Conservation (phyloP, 2,113 vertebrate genomes). For the Platanista minor region DNA sequence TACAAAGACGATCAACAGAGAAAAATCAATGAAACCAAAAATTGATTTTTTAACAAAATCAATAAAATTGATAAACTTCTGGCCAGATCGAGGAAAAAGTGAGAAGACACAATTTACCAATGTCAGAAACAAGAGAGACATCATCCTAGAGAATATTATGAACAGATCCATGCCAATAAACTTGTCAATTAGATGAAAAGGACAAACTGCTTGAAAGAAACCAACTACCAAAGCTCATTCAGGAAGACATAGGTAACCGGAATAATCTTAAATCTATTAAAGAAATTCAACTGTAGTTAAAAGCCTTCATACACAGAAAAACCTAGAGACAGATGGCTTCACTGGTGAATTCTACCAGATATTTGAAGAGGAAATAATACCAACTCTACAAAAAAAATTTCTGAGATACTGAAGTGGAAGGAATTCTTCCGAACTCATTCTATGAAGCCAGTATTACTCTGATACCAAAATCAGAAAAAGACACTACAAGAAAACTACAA, state of each 20-base stretch:
- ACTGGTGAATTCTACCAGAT: constrained; percentile 3
- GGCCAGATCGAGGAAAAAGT: background rate
- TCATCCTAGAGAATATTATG: background rate
- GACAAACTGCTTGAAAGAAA: constrained; percentile 14
- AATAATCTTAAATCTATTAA: background rate
- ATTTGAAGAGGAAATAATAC: background rate
- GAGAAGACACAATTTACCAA: background rate
- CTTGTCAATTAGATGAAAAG: background rate
- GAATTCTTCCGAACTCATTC: background rate
- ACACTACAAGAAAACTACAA: background rate
- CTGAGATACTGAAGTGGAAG: background rate
- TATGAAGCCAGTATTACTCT: background rate
- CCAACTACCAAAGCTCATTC: background rate
- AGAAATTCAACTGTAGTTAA: background rate
- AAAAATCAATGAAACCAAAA: background rate
- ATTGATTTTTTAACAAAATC: background rate
- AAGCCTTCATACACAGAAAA: constrained; percentile 34
- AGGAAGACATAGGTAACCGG: background rate
- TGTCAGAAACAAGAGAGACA: background rate
- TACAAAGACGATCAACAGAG: background rate
- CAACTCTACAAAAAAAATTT: background rate
- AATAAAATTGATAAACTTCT: background rate
- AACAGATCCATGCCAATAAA: background rate
- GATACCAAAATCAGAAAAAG: background rate
- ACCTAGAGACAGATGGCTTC: background rate